These are phyloP conservation scores for Apodemus sylvaticus DNA, from an alignment of 2,113 vertebrate genomes.

Conservation along the genomic window DNA sequence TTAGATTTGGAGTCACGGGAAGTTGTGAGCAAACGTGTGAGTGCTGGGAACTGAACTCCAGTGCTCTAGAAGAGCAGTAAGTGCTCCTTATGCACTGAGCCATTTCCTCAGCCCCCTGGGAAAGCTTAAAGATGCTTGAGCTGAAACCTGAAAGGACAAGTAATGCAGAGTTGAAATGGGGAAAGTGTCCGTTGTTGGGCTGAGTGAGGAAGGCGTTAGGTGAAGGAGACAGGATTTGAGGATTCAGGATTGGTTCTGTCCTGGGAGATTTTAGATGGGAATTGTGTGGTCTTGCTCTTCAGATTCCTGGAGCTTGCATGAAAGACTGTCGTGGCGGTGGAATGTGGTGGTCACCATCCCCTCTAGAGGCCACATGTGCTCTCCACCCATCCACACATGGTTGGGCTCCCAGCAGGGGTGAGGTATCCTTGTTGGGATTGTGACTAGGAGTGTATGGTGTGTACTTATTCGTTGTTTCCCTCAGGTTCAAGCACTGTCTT, in stretches of 20 bases:
- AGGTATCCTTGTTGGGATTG: neutral
- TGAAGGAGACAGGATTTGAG: neutral
- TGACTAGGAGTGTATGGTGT: neutral
- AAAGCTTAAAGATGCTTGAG: neutral
- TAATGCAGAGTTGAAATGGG: neutral
- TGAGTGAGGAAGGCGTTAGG: neutral
- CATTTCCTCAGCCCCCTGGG: too few relatives aligned
- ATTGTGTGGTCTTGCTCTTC: neutral
- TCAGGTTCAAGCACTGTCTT: constrained; percentile 84
- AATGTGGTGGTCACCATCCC: neutral
- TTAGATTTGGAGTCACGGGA: too few relatives aligned
- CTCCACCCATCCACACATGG: neutral
- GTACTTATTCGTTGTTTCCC: constrained; percentile 47
- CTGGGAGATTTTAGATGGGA: neutral
- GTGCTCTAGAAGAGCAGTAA: too few relatives aligned
- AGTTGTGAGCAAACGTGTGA: too few relatives aligned
- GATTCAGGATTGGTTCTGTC: neutral
- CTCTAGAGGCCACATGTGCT: neutral
- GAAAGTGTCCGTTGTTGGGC: neutral
- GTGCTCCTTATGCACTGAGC: too few relatives aligned
- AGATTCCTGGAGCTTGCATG: neutral
- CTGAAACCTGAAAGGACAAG: neutral
- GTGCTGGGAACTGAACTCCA: too few relatives aligned
- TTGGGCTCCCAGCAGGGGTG: neutral
- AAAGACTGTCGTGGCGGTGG: neutral